Evolutionary conservation across 2,888 invertebrate genomes (phyloP).

Genomic region (Eumerus sabulonum): DNA sequence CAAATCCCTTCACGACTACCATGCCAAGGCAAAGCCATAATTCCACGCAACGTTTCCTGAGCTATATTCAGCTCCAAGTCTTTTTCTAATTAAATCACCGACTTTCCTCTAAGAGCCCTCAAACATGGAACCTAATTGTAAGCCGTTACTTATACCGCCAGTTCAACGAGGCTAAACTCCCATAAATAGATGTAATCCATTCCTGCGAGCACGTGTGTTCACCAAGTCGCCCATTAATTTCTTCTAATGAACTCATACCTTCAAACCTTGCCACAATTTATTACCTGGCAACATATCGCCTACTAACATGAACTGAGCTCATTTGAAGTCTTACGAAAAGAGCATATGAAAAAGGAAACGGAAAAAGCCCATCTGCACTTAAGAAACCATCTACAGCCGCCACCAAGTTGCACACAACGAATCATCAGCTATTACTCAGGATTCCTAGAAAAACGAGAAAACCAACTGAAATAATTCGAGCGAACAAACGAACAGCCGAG

Average conservation of each 20-base stretch:
- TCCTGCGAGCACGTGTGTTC: constrained; percentile 25
- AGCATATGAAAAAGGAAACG: too few relatives aligned
- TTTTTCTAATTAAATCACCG: too few relatives aligned
- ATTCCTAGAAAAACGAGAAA: too few relatives aligned
- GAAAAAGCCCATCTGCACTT: not conserved
- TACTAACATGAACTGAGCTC: constrained; percentile 23
- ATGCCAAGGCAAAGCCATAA: too few relatives aligned
- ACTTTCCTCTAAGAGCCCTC: too few relatives aligned
- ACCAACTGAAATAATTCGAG: too few relatives aligned
- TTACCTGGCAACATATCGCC: constrained; percentile 44
- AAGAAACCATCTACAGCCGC: constrained; percentile 11
- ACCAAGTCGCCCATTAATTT: constrained; percentile 41
- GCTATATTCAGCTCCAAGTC: too few relatives aligned
- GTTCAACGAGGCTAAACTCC: not conserved
- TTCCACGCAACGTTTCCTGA: not conserved
- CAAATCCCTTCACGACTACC: too few relatives aligned
- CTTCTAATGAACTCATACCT: constrained; percentile 49
- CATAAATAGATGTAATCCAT: constrained; percentile 36
- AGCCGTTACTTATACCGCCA: too few relatives aligned
- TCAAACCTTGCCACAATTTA: constrained; percentile 40
- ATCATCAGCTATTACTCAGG: constrained; percentile 12
- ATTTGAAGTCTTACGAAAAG: not conserved
- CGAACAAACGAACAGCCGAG: too few relatives aligned
- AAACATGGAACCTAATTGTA: too few relatives aligned
- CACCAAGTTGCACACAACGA: constrained; percentile 36